Evolutionary conservation across 2,888 invertebrate species (phyloP), one percentile per base, ranked within the genome.

Genomic region (Leptarthrus brevirostris): DNA sequence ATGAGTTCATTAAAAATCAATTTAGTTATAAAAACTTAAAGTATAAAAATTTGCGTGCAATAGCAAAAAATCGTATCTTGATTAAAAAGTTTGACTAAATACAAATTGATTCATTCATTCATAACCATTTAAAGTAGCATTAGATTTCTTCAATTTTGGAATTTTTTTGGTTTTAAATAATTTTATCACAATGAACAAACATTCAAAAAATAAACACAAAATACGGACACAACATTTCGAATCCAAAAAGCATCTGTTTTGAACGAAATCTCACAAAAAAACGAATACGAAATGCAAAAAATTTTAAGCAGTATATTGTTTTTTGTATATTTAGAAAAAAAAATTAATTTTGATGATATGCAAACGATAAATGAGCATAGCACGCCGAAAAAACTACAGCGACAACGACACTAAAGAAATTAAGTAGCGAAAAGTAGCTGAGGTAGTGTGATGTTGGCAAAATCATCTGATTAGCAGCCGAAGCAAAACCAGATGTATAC

Each of bases 401-500:
- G 34, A 80, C 76, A 81, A 81, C 77, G 81, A 79, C 76, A 82
- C 80, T 79, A 83, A 82, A 78, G 83, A 80, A 75, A 75, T 74
- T 75, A 74, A 77, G 77, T 78, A 78, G 77, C 78, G 77, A 77
- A 64, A 64, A 64, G 34, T 58, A 52, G 64, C 64, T 64, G 73
- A 73, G 47, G 64, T 71, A 54, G 54, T 64, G 22, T 71, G 54
- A 71, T 71, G 53, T 71, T 71, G 71, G 53, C 54, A 54, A 71
- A 54, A 71, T 54, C 71, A 71, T 71, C 54, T 54, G 56, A 72
- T 72, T 72, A 79, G 83, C 81, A 76, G 84, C 83, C 80, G 84
- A 82, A 81, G 82, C 83, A 78, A 79, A 82, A 78, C 83, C 84
- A 82, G 85, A 83, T 81, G 83, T 83, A 82, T 85, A 85, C 80